Base-by-base conservation (phyloP, 2,888 invertebrate species). In the Nemurella pictetii region DNA sequence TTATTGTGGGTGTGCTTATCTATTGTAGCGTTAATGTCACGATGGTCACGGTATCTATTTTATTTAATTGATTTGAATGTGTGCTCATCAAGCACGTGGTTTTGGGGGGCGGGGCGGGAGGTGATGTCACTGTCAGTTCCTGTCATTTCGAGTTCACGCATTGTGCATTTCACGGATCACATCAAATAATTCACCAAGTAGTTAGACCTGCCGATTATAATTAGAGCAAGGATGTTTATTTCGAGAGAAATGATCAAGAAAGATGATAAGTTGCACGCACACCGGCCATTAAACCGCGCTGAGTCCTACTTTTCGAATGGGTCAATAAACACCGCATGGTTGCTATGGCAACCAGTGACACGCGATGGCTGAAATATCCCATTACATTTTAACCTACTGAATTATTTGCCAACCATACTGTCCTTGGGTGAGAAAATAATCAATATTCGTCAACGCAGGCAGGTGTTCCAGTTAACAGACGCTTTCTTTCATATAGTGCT, bases 401-500 rank as follows among this genome's bases (percentile, higher is more conserved):
- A 80, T 80, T 35, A 35, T 80, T 80, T 80, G 29, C 55, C 82
- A 28, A 27, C 72, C 29, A 20, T 26, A 30, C 72, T 72, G 82
- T 82, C 82, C 82, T 82, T 82, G 82, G 55, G 25, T 81, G 3
- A 20, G 72, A 29, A 82, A 82, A 82, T 27, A 82, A 82, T 82
- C 82, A 82, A 82, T 82, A 82, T 35, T 80, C 75, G 27, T 27
- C 5, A n/a, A 26, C 28, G 28, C 9, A 75, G 26, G 75, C 75
- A 75, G 75, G 75, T 75, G 75, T n/a, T 27, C 75, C 26, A 27
- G 75, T 12, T 28, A 75, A 26, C 27, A 75, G 75, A 55, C 3
- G 55, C 55, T 55, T 55, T 55, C 55, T 55, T 55, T 55, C 32
- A 55, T 2, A 55, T 20, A 20, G 12, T 12, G 9, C 55, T 7